These are phyloP conservation scores for Tetrao urogallus DNA, from an alignment of 2,113 vertebrate genomes.

Conservation along the genomic window DNA sequence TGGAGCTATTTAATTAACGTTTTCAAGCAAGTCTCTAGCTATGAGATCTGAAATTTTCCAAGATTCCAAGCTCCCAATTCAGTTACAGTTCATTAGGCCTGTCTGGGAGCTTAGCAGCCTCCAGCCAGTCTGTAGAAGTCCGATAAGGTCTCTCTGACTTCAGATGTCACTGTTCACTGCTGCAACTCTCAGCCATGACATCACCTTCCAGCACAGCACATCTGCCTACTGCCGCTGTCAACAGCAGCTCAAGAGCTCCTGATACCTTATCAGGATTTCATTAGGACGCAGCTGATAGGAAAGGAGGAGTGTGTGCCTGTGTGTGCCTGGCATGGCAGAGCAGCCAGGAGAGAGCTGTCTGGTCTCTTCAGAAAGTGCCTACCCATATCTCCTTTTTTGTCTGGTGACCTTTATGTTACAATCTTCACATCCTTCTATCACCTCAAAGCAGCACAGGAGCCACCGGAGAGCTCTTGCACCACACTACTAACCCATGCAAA, in stretches of 20 bases:
- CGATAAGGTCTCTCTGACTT: conserved; percentile 38
- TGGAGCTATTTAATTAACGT: conserved; percentile 45
- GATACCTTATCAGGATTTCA: not conserved
- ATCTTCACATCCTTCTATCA: not conserved
- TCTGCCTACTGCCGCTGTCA: not conserved
- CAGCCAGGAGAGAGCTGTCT: not conserved
- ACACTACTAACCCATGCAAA: conserved; percentile 40
- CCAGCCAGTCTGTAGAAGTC: not conserved
- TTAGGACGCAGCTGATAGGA: not conserved
- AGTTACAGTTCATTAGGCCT: conserved; percentile 50
- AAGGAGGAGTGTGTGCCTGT: not conserved
- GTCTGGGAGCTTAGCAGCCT: not conserved
- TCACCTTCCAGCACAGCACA: not conserved
- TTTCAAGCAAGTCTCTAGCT: conserved; percentile 19
- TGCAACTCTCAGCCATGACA: not conserved
- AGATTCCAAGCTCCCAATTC: not conserved
- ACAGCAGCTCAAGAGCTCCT: conserved; percentile 15
- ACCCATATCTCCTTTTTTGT: not conserved
- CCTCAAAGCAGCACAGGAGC: not conserved
- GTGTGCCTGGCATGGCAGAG: not conserved
- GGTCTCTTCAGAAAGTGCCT: not conserved
- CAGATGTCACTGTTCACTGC: not conserved
- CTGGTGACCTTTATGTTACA: not conserved
- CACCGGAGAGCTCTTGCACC: not conserved
- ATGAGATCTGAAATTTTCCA: not conserved